Evolutionary conservation across 2,797 vertebrate genomes (phyloP).

Genomic region (Clarias fuscus): DNA sequence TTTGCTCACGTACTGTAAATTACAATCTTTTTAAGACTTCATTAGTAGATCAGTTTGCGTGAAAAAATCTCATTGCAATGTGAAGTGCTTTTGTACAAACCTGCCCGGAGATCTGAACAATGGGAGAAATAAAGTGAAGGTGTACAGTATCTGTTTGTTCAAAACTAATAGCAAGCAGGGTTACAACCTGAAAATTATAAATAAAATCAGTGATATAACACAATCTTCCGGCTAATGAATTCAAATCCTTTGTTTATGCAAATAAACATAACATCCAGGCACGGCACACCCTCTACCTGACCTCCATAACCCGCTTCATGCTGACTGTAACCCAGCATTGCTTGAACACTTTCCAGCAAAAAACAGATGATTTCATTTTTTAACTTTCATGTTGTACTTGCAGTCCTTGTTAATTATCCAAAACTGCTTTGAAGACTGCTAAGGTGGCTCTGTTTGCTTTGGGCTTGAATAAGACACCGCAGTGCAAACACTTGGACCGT

Average conservation of each 20-base stretch:
- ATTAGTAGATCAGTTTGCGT: background rate
- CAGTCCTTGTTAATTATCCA: conserved; percentile 12
- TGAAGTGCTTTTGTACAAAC: background rate
- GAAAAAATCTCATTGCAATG: background rate
- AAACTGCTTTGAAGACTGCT: conserved; percentile 24
- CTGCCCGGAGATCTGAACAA: background rate
- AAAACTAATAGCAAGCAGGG: background rate
- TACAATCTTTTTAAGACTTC: background rate
- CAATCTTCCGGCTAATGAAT: background rate
- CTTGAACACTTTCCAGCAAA: background rate
- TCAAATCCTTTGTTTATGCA: background rate
- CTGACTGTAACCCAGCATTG: background rate
- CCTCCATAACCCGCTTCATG: background rate
- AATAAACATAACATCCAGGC: background rate
- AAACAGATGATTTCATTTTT: conserved; percentile 23
- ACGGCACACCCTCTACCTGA: background rate
- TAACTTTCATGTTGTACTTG: conserved; percentile 13
- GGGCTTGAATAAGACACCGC: conserved; percentile 3
- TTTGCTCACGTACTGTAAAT: background rate
- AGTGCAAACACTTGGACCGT: conserved; percentile 33
- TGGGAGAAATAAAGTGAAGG: background rate
- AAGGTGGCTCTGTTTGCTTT: conserved; percentile 40
- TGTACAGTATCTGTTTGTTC: background rate
- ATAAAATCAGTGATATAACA: background rate
- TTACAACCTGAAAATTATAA: background rate